These are phyloP conservation scores for Drosophila saltans DNA, from an alignment of 1,140 invertebrate species.

Conservation along the genomic window DNA sequence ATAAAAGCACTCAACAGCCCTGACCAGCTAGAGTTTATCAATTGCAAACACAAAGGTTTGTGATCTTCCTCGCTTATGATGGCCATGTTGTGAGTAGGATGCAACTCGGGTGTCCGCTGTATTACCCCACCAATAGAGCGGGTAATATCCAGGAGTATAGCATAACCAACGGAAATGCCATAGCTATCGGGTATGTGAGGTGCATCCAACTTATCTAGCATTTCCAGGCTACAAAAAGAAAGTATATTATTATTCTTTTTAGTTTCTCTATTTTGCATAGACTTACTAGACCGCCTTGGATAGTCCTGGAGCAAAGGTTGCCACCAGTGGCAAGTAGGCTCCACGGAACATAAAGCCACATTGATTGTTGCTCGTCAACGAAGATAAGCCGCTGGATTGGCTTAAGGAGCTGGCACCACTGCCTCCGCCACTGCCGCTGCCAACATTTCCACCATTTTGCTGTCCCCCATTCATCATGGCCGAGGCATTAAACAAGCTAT, in stretches of 20 bases:
- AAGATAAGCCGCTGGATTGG: slow-evolving; percentile 53
- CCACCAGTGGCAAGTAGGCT: slow-evolving; percentile 94
- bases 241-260: not conserved
- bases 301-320: slow-evolving; percentile 92
- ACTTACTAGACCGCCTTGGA: slow-evolving; percentile 95
- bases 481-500: slow-evolving; percentile 87
- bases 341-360: slow-evolving; percentile 96
- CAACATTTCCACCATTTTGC: slow-evolving; percentile 83
- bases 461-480: slow-evolving; percentile 84
- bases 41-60: slow-evolving; percentile 87
- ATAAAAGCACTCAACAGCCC: slow-evolving; percentile 95
- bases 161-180: slow-evolving; percentile 96
- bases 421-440: slow-evolving; percentile 20
- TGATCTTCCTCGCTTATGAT: slow-evolving; percentile 84
- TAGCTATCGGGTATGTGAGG: slow-evolving; percentile 96
- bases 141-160: slow-evolving; percentile 94
- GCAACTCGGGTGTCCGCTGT: slow-evolving; percentile 74
- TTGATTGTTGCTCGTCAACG: slow-evolving; percentile 86
- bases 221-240: slow-evolving; percentile 90
- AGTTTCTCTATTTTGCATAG: not conserved
- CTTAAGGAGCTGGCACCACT: not conserved
- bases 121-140: slow-evolving; percentile 87
- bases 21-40: slow-evolving; percentile 98
- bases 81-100: slow-evolving; percentile 81
- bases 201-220: slow-evolving; percentile 97